phyloP scores from a whole-genome alignment of 2,888 invertebrate genomes.

The Parnassius mnemosyne region DNA sequence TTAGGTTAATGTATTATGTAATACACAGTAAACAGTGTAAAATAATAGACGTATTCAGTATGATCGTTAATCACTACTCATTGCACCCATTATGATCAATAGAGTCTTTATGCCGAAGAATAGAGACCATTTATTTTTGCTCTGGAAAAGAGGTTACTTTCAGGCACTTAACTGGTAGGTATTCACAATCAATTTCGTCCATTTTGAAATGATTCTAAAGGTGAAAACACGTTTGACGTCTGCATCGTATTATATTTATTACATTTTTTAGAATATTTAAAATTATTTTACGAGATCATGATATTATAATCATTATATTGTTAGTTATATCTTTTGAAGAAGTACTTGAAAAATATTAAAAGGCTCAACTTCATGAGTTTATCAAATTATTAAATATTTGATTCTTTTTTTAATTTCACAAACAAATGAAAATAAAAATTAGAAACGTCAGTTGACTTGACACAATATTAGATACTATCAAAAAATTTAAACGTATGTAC shows the following conservation, averaged over 20 bases:
- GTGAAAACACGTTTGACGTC: not conserved
- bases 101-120: conserved; percentile 52
- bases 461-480: too few relatives aligned
- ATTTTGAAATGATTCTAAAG: not conserved
- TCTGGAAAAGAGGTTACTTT: conserved; percentile 43
- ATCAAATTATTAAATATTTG: too few relatives aligned
- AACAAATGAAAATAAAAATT: too few relatives aligned
- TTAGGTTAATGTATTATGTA: too few relatives aligned
- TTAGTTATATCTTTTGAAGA: too few relatives aligned
- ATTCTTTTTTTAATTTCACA: too few relatives aligned
- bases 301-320: too few relatives aligned
- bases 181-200: conserved; percentile 2
- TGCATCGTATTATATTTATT: not conserved
- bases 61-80: conserved; percentile 60
- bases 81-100: conserved; percentile 64
- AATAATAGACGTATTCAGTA: conserved; percentile 41
- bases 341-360: too few relatives aligned
- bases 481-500: too few relatives aligned
- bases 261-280: not conserved
- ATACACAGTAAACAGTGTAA: conserved; percentile 1
- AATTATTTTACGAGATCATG: not conserved
- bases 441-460: too few relatives aligned
- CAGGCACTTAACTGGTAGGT: conserved; percentile 5
- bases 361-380: too few relatives aligned
- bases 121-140: conserved; percentile 54